A percentile compares a stretch with the other conserved stretches of the same genome.
Evolutionary conservation across 2,888 invertebrate genomes (phyloP).

Genomic region (Pelosia muscerda): DNA sequence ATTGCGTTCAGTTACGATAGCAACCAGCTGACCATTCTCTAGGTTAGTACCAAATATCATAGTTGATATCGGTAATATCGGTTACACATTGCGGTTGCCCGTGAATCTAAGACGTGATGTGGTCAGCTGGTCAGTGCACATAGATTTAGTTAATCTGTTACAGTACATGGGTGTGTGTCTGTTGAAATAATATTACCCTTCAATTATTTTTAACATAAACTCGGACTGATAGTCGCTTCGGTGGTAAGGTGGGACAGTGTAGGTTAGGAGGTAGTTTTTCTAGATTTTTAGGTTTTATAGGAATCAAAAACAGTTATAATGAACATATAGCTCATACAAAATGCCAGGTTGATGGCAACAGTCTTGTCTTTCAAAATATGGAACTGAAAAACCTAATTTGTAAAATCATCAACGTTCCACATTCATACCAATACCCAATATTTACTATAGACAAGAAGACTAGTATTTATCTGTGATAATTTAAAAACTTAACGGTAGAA

Average conservation of each 20-base stretch:
- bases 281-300: no score
- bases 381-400: background rate
- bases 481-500: conserved; percentile 4
- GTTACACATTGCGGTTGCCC: background rate
- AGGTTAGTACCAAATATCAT: no score
- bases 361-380: background rate
- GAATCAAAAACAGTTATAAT: no score
- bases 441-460: background rate
- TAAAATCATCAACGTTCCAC: background rate
- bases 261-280: no score
- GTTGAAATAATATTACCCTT: background rate
- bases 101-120: background rate
- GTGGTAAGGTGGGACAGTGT: no score
- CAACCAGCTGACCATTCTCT: background rate
- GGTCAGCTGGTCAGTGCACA: background rate
- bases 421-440: background rate
- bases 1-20: background rate
- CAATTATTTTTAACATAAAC: background rate
- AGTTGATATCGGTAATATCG: no score
- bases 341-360: background rate
- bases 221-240: no score
- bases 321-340: no score
- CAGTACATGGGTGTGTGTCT: background rate
- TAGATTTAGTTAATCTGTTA: background rate
- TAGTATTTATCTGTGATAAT: conserved; percentile 18